A percentile compares a stretch with the other conserved stretches of the same genome.
Conservation (phyloP, 2,888 invertebrate genomes). For the Sinhomidia bicolor region DNA sequence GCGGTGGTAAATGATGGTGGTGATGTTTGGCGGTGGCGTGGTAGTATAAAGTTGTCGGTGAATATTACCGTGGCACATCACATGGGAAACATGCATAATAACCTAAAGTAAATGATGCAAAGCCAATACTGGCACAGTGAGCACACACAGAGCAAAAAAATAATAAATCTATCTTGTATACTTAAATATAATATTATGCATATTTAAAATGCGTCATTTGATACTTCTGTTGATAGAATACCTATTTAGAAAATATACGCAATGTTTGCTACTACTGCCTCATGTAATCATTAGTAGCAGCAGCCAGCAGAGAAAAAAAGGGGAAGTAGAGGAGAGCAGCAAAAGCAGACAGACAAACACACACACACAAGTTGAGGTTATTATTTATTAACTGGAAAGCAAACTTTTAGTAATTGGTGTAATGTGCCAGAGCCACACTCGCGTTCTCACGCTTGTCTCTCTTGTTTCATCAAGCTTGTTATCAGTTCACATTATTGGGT, state of each 20-base stretch:
- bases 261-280: not conserved
- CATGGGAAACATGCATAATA: not conserved
- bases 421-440: conserved; percentile 33
- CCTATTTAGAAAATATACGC: too few species aligned
- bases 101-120: conserved; percentile 23
- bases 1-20: conserved; percentile 10
- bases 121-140: not conserved
- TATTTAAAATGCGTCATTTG: not conserved
- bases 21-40: not conserved
- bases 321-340: conserved; percentile 50
- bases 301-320: too few species aligned
- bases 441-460: conserved; percentile 51
- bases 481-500: conserved; percentile 26
- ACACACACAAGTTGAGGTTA: too few species aligned
- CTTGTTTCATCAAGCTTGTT: conserved; percentile 49
- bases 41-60: not conserved
- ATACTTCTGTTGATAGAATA: not conserved
- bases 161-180: not conserved
- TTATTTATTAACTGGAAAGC: conserved; percentile 58
- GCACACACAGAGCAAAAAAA: not conserved
- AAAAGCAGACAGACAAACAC: too few species aligned
- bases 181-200: not conserved
- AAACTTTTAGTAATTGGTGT: conserved; percentile 49
- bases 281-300: conserved; percentile 35
- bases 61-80: not conserved